Evolutionary conservation across 2,888 invertebrate species (phyloP).

Genomic region (Eucera pruinosa): DNA sequence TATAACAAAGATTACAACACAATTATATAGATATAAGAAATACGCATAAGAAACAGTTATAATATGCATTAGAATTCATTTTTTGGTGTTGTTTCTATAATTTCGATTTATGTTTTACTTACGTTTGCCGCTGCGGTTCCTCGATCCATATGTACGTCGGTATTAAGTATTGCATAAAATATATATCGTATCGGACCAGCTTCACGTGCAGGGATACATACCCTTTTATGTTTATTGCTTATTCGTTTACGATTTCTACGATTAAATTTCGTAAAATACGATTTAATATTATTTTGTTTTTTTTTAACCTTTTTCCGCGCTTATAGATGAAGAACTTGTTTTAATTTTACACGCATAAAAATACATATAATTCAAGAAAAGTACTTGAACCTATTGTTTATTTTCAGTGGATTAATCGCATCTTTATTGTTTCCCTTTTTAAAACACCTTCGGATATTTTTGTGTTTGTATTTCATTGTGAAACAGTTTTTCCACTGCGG

Average conservation of each 20-base stretch:
- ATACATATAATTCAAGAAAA: background rate
- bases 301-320: background rate
- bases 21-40: background rate
- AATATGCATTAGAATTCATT: background rate
- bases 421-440: background rate
- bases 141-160: slow-evolving; percentile 64
- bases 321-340: background rate
- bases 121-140: slow-evolving; percentile 66
- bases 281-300: background rate
- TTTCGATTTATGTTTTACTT: slow-evolving; percentile 7
- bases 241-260: slow-evolving; percentile 5
- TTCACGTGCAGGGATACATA: background rate
- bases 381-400: slow-evolving; percentile 5
- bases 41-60: background rate
- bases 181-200: slow-evolving; percentile 54
- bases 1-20: too few relatives aligned
- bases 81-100: too few relatives aligned
- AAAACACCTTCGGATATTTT: slow-evolving; percentile 1
- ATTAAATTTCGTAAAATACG: background rate
- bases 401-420: background rate
- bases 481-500: background rate
- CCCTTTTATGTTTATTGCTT: slow-evolving; percentile 4
- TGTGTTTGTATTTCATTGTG: slow-evolving; percentile 36
- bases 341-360: slow-evolving; percentile 1
- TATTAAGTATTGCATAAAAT: slow-evolving; percentile 75